These are phyloP conservation scores for Aphyosemion australe DNA, from an alignment of 2,113 vertebrate genomes.

Conservation along the genomic window DNA sequence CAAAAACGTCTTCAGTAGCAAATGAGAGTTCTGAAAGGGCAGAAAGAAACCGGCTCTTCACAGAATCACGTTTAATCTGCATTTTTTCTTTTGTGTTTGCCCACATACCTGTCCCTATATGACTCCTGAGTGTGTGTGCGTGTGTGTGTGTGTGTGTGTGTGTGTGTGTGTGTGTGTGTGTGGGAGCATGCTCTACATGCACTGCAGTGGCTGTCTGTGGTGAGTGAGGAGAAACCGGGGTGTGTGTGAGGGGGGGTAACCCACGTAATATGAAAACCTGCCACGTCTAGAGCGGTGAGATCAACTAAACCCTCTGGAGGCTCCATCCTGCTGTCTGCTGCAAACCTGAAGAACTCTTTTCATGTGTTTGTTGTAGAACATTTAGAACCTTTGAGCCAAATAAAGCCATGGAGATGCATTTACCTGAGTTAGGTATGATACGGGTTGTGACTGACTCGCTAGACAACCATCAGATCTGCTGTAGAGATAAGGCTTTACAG, in stretches of 20 bases:
- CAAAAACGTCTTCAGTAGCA: too few relatives aligned
- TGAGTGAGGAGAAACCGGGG: too few relatives aligned
- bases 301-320: not conserved
- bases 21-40: not conserved
- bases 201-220: slow-evolving; percentile 10
- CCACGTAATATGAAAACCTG: too few relatives aligned
- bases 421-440: not conserved
- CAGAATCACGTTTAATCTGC: slow-evolving; percentile 7
- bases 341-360: not conserved
- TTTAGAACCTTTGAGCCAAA: not conserved
- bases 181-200: slow-evolving; percentile 40
- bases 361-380: not conserved
- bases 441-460: not conserved
- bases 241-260: too few relatives aligned
- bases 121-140: slow-evolving; percentile 31
- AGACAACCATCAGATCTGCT: slow-evolving; percentile 7
- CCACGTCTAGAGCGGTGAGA: slow-evolving; percentile 17
- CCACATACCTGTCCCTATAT: slow-evolving; percentile 41
- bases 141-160: slow-evolving; percentile 46
- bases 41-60: not conserved
- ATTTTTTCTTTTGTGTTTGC: slow-evolving; percentile 4
- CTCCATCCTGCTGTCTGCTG: not conserved
- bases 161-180: slow-evolving; percentile 27
- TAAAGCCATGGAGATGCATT: not conserved
- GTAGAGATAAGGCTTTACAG: slow-evolving; percentile 21